Percentiles rank a stretch among this genome's conserved stretches.
These are phyloP conservation scores for Eupithecia exiguata DNA, from an alignment of 2,888 invertebrate genomes.

Conservation along the genomic window DNA sequence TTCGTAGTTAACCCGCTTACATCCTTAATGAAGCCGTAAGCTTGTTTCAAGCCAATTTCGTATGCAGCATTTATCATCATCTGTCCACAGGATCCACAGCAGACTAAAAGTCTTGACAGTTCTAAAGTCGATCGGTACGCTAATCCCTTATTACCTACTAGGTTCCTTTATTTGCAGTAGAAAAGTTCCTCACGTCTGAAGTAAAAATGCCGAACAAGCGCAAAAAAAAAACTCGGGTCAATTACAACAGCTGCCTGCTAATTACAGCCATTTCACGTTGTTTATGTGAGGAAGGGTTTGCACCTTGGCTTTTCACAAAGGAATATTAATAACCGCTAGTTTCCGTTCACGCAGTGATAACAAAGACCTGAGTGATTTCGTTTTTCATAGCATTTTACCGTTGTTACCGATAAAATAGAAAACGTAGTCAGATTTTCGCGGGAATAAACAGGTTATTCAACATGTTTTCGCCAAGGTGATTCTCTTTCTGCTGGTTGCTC, in stretches of 20 bases:
- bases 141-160: no score
- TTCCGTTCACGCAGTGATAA: constrained; percentile 56
- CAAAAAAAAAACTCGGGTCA: constrained; percentile 20
- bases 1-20: no score
- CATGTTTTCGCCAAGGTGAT: not conserved
- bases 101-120: no score
- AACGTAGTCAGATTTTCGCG: not conserved
- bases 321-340: constrained; percentile 59
- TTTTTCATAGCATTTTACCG: constrained; percentile 28
- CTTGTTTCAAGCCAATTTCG: no score
- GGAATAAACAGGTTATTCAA: not conserved
- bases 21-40: no score
- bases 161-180: not conserved
- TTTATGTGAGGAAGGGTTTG: constrained; percentile 26
- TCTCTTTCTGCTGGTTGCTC: no score
- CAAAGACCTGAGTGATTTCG: constrained; percentile 47
- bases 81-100: no score
- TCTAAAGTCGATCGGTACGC: no score
- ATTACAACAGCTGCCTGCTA: constrained; percentile 20
- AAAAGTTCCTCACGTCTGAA: not conserved
- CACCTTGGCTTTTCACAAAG: constrained; percentile 41
- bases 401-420: not conserved
- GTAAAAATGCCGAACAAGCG: constrained; percentile 1
- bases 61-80: no score
- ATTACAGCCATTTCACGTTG: constrained; percentile 22